These are phyloP conservation scores for Aethes cnicana DNA, from an alignment of 2,888 invertebrate genomes.

Conservation along the genomic window DNA sequence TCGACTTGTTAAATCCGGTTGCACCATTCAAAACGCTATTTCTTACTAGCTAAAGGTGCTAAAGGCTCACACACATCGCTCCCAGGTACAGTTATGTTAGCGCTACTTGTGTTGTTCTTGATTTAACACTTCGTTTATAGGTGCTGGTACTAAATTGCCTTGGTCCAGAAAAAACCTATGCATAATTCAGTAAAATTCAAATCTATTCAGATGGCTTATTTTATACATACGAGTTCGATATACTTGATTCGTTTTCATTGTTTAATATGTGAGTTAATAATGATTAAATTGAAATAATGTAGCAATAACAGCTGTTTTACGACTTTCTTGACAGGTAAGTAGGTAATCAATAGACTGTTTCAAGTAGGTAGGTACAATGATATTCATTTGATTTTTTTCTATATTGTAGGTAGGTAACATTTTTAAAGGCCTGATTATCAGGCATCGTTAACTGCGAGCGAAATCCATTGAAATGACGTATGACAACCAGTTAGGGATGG, in stretches of 20 bases:
- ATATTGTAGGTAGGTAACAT: too few relatives aligned
- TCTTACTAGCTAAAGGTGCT: background rate
- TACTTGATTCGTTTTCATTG: constrained; percentile 4
- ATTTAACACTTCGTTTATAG: constrained; percentile 24
- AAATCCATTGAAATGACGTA: too few relatives aligned
- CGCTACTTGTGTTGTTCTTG: constrained; percentile 10
- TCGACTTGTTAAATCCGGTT: constrained; percentile 35
- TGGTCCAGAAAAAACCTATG: constrained; percentile 23
- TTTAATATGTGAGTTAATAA: constrained; percentile 2
- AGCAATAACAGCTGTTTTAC: background rate
- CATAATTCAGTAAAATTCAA: constrained; percentile 19
- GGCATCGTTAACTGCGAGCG: too few relatives aligned
- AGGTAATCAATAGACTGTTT: too few relatives aligned
- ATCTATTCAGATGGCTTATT: constrained; percentile 6
- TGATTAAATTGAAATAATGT: constrained; percentile 1
- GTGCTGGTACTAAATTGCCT: constrained; percentile 26
- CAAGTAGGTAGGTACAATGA: too few relatives aligned
- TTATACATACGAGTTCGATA: background rate
- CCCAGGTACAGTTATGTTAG: constrained; percentile 8
- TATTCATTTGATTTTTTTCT: too few relatives aligned
- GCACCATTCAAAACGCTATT: constrained; percentile 43
- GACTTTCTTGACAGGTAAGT: too few relatives aligned
- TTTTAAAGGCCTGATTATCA: too few relatives aligned
- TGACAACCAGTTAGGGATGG: too few relatives aligned
- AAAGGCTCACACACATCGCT: background rate